Evolutionary conservation across 2,797 vertebrate genomes (phyloP).

Genomic region (Gymnothorax reevesii): DNA sequence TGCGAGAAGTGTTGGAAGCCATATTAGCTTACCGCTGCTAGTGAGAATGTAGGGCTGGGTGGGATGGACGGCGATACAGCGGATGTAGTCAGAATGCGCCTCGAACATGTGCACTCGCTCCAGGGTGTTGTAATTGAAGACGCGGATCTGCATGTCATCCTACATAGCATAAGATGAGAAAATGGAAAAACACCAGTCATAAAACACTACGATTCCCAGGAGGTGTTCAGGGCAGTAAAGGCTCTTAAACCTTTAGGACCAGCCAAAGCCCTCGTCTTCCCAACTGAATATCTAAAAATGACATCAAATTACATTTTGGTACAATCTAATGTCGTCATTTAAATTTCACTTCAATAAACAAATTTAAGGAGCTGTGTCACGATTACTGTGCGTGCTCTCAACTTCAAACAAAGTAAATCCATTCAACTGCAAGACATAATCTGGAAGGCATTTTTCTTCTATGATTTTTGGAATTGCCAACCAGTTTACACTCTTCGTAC

Average conservation of each 20-base stretch:
- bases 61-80: slow-evolving; percentile 95
- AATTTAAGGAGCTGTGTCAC: too few species aligned
- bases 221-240: not conserved
- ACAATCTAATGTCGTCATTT: not conserved
- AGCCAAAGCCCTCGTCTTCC: too few species aligned
- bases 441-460: too few species aligned
- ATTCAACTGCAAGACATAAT: too few species aligned
- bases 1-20: not conserved
- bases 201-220: not conserved
- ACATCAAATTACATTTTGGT: not conserved
- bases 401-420: too few species aligned
- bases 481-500: too few species aligned
- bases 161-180: slow-evolving; percentile 47
- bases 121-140: slow-evolving; percentile 97
- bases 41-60: slow-evolving; percentile 97
- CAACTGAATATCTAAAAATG: not conserved
- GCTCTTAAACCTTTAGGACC: not conserved
- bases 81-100: slow-evolving; percentile 96
- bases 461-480: too few species aligned
- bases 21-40: slow-evolving; percentile 83
- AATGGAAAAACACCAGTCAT: not conserved
- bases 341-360: not conserved
- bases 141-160: slow-evolving; percentile 99
- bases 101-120: slow-evolving; percentile 98
- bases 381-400: too few species aligned